These are phyloP conservation scores for Synergus japonicus DNA, from an alignment of 2,888 invertebrate genomes.

Conservation along the genomic window DNA sequence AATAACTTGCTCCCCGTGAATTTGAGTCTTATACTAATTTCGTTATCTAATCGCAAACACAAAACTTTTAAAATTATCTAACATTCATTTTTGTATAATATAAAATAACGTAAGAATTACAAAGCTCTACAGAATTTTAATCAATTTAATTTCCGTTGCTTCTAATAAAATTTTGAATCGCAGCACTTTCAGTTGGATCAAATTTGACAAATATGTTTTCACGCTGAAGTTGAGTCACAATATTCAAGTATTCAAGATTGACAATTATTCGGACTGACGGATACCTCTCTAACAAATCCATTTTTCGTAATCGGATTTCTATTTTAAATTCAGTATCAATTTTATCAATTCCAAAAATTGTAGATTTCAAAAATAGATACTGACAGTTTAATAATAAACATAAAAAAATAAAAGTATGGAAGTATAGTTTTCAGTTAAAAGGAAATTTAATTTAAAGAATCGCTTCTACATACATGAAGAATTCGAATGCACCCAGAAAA, in stretches of 20 bases:
- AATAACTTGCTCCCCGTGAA: background rate
- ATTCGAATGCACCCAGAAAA: no score
- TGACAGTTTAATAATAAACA: background rate
- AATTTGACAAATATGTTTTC: background rate
- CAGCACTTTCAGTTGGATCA: background rate
- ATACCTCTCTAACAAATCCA: background rate
- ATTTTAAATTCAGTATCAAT: background rate
- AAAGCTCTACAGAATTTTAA: no score
- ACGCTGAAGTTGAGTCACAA: background rate
- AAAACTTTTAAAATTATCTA: no score
- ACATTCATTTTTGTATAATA: no score
- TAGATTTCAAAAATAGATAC: background rate
- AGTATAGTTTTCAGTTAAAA: background rate
- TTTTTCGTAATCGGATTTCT: background rate
- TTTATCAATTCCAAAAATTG: background rate
- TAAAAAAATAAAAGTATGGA: background rate
- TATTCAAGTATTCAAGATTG: background rate
- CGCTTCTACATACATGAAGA: background rate
- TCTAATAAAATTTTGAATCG: no score
- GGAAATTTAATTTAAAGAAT: background rate
- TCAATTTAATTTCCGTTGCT: no score
- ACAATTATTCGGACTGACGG: slow-evolving; percentile 3
- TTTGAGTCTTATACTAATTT: background rate
- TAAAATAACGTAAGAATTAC: no score
- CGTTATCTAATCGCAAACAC: no score